Base-by-base conservation (phyloP, 1,140 invertebrate genomes). In the Heliconius hermathena region DNA sequence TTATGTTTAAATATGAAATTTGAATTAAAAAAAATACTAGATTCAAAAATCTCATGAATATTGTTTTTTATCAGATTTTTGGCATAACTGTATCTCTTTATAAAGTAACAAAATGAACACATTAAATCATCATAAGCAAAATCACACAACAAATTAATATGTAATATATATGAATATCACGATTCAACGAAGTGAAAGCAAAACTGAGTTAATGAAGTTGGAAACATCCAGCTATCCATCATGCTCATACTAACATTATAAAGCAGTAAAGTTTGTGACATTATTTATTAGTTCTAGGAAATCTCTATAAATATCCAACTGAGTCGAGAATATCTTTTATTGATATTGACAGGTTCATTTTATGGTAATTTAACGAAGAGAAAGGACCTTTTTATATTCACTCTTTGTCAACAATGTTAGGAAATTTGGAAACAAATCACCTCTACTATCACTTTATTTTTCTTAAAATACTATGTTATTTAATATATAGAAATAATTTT, bases 191-290 rank as follows among this genome's bases (percentile, higher is more conserved):
- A 66, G n/a, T 66, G 22, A 66, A 26, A 66, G 11, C 57, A 66
- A 66, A 66, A 66, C n/a, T 26, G 60, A 66, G 13, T 11, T 29
- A 66, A 66, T 66, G 22, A 66, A 66, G 60, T 66, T 66, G 60
- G 60, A 66, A 66, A 26, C 60, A 29, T 66, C 60, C 22, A 66
- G 60, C 60, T 26, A 66, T 66, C 60, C 60, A 66, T 66, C 60
- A 66, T 66, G 60, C n/a, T 66, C 60, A 66, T 26, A 66, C 60
- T 26, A 26, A 66, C 5, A 66, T 66, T 66, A 66, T 66, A 66
- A 26, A 66, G 60, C 22, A 26, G 60, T 66, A 26, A 66, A 66
- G 60, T 66, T 66, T 66, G 60, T 16, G 60, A 66, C 60, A 26
- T 66, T 66, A 66, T 66, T 66, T 66, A 66, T 66, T 66, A 66